Conservation (phyloP, 2,113 vertebrate genomes). For the Zonotrichia leucophrys region DNA sequence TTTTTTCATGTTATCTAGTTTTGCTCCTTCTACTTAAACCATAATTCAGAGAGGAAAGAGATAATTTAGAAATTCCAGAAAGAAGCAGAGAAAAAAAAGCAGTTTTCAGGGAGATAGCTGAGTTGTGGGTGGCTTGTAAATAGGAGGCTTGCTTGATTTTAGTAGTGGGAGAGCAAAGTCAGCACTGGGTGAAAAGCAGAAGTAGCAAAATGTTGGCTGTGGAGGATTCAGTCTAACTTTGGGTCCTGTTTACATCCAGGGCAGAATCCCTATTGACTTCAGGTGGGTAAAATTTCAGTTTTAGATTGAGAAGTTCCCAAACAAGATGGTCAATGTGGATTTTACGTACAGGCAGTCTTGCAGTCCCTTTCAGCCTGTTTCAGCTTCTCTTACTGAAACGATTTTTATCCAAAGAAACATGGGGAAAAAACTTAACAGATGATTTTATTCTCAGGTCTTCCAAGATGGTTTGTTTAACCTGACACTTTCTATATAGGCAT, state of each 20-base stretch:
- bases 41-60: not conserved
- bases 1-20: not conserved
- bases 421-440: not conserved
- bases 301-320: not conserved
- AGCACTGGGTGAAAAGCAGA: not conserved
- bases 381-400: not conserved
- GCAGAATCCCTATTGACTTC: not conserved
- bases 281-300: not conserved
- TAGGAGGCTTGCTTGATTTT: not conserved
- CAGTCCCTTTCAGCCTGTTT: not conserved
- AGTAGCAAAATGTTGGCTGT: not conserved
- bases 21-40: not conserved
- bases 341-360: not conserved
- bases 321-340: not conserved
- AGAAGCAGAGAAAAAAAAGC: not conserved
- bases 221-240: not conserved
- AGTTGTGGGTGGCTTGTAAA: not conserved
- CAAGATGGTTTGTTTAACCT: slow-evolving; percentile 23
- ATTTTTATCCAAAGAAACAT: not conserved
- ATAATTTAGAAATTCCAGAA: not conserved
- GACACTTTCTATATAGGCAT: not conserved
- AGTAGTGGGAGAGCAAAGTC: not conserved
- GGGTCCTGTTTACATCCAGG: not conserved
- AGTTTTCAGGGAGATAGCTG: not conserved
- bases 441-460: not conserved